phyloP scores from a whole-genome alignment of 2,888 invertebrate species.

The Rotaria macrura region DNA sequence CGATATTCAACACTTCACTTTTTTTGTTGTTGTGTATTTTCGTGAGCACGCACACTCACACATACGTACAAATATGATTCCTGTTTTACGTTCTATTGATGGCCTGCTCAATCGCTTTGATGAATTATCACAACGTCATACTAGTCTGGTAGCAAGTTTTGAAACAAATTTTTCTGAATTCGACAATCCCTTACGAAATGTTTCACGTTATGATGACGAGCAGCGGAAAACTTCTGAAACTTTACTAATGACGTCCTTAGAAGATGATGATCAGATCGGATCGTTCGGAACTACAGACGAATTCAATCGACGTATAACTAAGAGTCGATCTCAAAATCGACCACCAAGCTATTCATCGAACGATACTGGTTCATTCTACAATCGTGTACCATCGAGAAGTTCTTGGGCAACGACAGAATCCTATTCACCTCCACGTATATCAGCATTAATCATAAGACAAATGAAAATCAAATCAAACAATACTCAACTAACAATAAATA shows the following conservation, averaged over 20 bases:
- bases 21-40: not conserved
- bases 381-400: not conserved
- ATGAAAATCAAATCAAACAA: not conserved
- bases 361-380: not conserved
- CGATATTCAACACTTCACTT: not conserved
- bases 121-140: not conserved
- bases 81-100: not conserved
- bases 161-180: not conserved
- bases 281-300: not conserved
- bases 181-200: not conserved
- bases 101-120: not conserved
- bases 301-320: not conserved
- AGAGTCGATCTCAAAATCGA: not conserved
- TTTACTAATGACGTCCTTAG: not conserved
- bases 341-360: not conserved
- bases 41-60: not conserved
- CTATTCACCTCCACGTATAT: not conserved
- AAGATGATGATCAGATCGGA: not conserved
- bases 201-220: not conserved
- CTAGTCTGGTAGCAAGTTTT: not conserved
- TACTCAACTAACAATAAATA: not conserved
- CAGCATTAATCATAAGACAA: not conserved
- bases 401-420: not conserved
- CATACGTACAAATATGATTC: not conserved
- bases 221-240: not conserved